Conservation (phyloP, 1,140 invertebrate genomes). For the Vanessa atalanta region DNA sequence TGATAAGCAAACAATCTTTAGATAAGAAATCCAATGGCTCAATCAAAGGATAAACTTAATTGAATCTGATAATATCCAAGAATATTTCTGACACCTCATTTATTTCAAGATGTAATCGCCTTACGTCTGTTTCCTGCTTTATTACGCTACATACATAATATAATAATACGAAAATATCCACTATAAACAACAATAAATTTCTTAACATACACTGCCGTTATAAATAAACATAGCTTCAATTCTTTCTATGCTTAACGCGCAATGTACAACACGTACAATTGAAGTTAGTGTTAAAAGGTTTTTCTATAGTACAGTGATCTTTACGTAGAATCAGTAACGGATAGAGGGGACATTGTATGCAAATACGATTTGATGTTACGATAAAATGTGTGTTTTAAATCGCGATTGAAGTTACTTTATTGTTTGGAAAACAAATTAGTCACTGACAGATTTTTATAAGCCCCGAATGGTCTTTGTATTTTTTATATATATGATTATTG, state of each 20-base stretch:
- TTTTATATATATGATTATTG: neutral
- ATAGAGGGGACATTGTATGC: conserved; percentile 25
- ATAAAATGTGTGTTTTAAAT: conserved; percentile 22
- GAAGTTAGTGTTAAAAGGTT: neutral
- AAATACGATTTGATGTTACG: conserved; percentile 16
- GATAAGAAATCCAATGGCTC: conserved; percentile 1
- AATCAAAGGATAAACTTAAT: conserved; percentile 5
- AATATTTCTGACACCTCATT: conserved; percentile 9
- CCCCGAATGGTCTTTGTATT: neutral
- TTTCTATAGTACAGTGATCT: conserved; percentile 1
- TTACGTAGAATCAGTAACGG: conserved; percentile 17
- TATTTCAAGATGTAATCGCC: conserved; percentile 10
- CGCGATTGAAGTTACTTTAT: conserved; percentile 5
- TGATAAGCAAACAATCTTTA: neutral
- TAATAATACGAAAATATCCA: neutral
- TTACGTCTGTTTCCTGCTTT: conserved; percentile 9
- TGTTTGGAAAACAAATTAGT: conserved; percentile 3
- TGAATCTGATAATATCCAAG: conserved; percentile 11
- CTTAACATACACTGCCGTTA: neutral
- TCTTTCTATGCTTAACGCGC: neutral
- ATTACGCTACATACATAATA: conserved; percentile 1
- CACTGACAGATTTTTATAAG: neutral
- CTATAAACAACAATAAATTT: neutral
- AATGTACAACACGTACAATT: neutral
- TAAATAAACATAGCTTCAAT: neutral